Evolutionary conservation across 1,140 invertebrate genomes (phyloP).

Genomic region (Macrobrachium nipponense): DNA sequence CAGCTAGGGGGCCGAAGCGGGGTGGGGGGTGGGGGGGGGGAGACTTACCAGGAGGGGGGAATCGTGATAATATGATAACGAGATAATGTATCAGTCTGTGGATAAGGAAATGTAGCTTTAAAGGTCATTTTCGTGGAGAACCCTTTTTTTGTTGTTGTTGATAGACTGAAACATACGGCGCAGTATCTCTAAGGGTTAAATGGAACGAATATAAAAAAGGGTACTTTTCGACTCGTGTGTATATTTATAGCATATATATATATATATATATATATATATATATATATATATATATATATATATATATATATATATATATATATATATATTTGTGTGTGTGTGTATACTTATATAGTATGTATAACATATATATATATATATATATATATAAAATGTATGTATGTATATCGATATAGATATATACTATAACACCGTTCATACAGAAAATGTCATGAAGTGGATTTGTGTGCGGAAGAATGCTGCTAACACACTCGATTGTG

Average conservation of each 20-base stretch:
- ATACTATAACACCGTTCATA: too few species aligned
- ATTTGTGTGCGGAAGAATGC: too few species aligned
- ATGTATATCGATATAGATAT: too few species aligned
- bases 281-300: background rate
- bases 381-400: too few species aligned
- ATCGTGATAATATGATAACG: background rate
- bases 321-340: too few species aligned
- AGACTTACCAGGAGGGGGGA: background rate
- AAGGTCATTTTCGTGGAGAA: background rate
- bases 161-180: background rate
- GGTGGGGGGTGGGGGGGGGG: too few species aligned
- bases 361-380: too few species aligned
- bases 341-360: too few species aligned
- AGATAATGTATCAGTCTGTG: background rate
- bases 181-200: background rate
- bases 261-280: constrained; percentile 13
- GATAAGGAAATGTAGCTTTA: background rate
- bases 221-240: background rate
- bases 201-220: background rate
- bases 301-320: too few species aligned
- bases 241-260: background rate
- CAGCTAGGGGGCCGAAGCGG: too few species aligned
- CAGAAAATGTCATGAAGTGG: too few species aligned
- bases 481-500: too few species aligned
- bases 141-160: background rate